A percentile compares a stretch with the other conserved stretches of the same genome.
Evolutionary conservation across 2,113 vertebrate species (phyloP).

Genomic region (Reinhardtius hippoglossoides): DNA sequence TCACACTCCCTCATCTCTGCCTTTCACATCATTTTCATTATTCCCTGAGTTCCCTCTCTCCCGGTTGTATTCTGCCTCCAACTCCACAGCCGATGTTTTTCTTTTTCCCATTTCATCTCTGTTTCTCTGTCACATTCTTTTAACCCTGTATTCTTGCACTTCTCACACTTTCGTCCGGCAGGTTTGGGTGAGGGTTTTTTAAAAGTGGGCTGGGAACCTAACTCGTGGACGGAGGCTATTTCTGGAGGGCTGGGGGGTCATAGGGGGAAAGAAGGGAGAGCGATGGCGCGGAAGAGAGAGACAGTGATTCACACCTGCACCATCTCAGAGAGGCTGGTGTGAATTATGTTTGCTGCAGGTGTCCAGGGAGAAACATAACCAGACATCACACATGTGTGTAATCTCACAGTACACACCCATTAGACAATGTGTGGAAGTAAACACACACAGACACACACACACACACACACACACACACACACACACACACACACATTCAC

Average conservation of each 20-base stretch:
- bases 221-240: slow-evolving; percentile 56
- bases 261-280: not conserved
- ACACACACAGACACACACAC: slow-evolving; percentile 9
- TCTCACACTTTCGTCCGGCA: slow-evolving; percentile 7
- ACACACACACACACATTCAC: slow-evolving; percentile 6
- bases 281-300: slow-evolving; percentile 49
- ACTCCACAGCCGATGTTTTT: slow-evolving; percentile 17
- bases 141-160: slow-evolving; percentile 4
- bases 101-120: not conserved
- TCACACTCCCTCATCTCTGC: slow-evolving; percentile 31
- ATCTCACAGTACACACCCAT: slow-evolving; percentile 59
- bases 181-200: not conserved
- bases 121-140: not conserved
- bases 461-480: slow-evolving; percentile 15
- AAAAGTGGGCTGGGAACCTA: slow-evolving; percentile 32
- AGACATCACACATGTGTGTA: slow-evolving; percentile 71
- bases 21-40: slow-evolving; percentile 37
- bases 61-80: slow-evolving; percentile 14
- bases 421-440: slow-evolving; percentile 42
- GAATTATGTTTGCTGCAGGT: slow-evolving; percentile 73
- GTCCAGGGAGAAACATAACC: slow-evolving; percentile 6
- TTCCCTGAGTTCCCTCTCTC: not conserved
- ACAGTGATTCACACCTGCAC: slow-evolving; percentile 74
- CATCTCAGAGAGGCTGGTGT: slow-evolving; percentile 60
- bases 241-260: slow-evolving; percentile 42